These are phyloP conservation scores for Scaptodrosophila latifasciaeformis DNA, from an alignment of 2,888 invertebrate species.

Conservation along the genomic window DNA sequence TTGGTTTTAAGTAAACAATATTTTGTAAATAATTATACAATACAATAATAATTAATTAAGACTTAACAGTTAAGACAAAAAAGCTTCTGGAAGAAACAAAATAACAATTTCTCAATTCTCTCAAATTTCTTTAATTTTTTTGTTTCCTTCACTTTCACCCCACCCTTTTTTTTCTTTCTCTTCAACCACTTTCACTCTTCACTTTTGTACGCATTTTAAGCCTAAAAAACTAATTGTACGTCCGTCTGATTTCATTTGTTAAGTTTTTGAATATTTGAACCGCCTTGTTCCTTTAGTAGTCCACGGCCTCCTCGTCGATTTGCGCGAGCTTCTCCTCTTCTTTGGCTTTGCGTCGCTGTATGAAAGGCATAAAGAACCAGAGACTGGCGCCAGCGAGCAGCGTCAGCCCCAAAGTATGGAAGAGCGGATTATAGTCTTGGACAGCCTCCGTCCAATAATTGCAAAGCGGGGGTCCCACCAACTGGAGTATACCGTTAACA, in stretches of 20 bases:
- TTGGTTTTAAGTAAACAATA: constrained; percentile 62
- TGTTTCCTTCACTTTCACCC: constrained; percentile 8
- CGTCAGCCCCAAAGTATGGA: constrained; percentile 83
- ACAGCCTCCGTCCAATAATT: constrained; percentile 82
- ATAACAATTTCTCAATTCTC: constrained; percentile 27
- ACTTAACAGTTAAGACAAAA: constrained; percentile 48
- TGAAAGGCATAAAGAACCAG: constrained; percentile 86
- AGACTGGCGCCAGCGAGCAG: constrained; percentile 83
- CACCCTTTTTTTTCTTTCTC: constrained; percentile 8
- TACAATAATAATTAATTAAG: constrained; percentile 53
- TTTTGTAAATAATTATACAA: constrained; percentile 54
- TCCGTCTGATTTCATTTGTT: constrained; percentile 32
- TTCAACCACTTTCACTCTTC: background rate
- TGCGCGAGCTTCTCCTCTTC: constrained; percentile 47
- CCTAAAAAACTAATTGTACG: constrained; percentile 52
- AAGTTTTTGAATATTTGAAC: constrained; percentile 4
- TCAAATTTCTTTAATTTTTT: constrained; percentile 5
- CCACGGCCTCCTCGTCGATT: constrained; percentile 50
- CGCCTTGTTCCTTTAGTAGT: constrained; percentile 26
- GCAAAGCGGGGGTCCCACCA: constrained; percentile 89
- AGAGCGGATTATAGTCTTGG: constrained; percentile 82
- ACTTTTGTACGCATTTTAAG: constrained; percentile 50
- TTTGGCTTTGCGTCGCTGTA: constrained; percentile 74
- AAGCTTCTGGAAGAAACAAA: constrained; percentile 61
- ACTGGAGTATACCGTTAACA: constrained; percentile 87